phyloP scores from a whole-genome alignment of 2,113 vertebrate genomes.

The Aptenodytes patagonicus region DNA sequence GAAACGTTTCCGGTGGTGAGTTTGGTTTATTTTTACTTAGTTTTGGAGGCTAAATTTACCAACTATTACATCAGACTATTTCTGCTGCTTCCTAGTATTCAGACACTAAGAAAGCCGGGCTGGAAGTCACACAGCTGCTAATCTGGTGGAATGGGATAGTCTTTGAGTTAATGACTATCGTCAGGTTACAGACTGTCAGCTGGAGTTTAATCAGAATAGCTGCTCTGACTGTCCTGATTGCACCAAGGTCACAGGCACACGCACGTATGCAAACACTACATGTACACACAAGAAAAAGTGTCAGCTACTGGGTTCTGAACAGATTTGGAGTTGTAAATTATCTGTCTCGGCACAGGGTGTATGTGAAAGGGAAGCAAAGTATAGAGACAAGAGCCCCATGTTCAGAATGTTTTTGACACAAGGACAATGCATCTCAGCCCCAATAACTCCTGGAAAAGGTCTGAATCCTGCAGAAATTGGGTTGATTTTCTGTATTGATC shows the following conservation, averaged over 20 bases:
- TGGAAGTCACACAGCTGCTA: slow-evolving; percentile 13
- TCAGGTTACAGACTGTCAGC: slow-evolving; percentile 32
- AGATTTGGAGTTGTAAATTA: neutral
- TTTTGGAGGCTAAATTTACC: neutral
- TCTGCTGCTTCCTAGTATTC: neutral
- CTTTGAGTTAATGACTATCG: neutral
- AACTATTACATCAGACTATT: neutral
- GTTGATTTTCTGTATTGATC: neutral
- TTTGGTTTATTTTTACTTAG: neutral
- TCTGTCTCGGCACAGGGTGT: neutral
- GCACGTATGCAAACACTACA: neutral
- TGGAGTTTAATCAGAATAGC: slow-evolving; percentile 4
- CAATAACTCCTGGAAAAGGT: neutral
- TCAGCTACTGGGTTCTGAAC: neutral
- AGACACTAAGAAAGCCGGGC: neutral
- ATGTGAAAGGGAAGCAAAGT: neutral
- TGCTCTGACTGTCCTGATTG: neutral
- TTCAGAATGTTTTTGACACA: neutral
- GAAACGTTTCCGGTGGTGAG: neutral
- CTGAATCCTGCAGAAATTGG: neutral
- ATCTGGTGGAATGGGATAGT: neutral
- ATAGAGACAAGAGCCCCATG: neutral
- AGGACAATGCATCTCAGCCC: too few species aligned
- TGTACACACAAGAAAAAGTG: neutral
- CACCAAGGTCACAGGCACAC: slow-evolving; percentile 6